These are phyloP conservation scores for Rhopalosiphum nymphaeae DNA, from an alignment of 2,888 invertebrate species.

Conservation along the genomic window DNA sequence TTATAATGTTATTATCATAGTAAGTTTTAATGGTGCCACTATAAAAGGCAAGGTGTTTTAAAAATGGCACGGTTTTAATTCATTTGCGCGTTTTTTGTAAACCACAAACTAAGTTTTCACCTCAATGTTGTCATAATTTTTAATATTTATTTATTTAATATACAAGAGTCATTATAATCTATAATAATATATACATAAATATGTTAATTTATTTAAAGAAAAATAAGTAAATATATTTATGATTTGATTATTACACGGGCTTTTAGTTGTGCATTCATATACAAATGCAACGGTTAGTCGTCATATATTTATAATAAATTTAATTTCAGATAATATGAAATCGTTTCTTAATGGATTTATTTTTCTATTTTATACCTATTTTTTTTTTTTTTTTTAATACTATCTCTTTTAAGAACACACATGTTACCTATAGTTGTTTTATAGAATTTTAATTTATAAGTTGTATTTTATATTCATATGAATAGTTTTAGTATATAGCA, in stretches of 20 bases:
- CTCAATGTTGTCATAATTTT: neutral
- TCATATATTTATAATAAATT: neutral
- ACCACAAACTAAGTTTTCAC: slow-evolving; percentile 9
- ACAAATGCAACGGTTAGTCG: neutral
- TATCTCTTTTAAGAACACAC: neutral
- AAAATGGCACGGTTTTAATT: slow-evolving; percentile 7
- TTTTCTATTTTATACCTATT: slow-evolving; percentile 41
- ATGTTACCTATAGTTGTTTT: slow-evolving; percentile 49
- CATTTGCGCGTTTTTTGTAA: neutral
- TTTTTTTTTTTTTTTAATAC: neutral
- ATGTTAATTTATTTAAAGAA: neutral
- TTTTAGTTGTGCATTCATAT: neutral
- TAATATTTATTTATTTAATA: slow-evolving; percentile 33
- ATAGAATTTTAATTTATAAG: slow-evolving; percentile 6
- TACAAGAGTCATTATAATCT: neutral
- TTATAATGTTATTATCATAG: slow-evolving; percentile 16
- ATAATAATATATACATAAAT: neutral
- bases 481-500: neutral
- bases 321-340: neutral
- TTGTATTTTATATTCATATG: neutral
- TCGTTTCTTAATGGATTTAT: neutral
- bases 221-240: slow-evolving; percentile 7
- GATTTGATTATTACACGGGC: slow-evolving; percentile 10
- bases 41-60: slow-evolving; percentile 2
- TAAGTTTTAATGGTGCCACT: neutral